Evolutionary conservation across 2,888 invertebrate genomes (phyloP).

Genomic region (Dermolepida albohirtum): DNA sequence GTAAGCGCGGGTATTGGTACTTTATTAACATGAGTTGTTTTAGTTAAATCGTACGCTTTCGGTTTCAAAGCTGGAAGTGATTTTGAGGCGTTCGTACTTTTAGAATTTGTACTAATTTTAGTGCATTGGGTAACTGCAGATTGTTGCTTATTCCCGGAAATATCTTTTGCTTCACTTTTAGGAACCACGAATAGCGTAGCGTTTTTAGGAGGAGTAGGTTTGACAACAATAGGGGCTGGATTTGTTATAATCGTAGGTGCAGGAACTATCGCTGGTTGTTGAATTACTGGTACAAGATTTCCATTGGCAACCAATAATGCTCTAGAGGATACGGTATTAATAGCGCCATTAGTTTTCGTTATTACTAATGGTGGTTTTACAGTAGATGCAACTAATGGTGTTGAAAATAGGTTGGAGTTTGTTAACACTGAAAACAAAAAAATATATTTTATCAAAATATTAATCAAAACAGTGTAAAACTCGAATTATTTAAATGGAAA

Average conservation of each 20-base stretch:
- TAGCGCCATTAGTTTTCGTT: slow-evolving; percentile 48
- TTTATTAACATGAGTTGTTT: slow-evolving; percentile 63
- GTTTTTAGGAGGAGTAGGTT: slow-evolving; percentile 48
- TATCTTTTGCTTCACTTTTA: slow-evolving; percentile 43
- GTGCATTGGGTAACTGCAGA: slow-evolving; percentile 4
- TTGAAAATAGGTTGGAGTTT: slow-evolving; percentile 55
- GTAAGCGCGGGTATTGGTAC: slow-evolving; percentile 64
- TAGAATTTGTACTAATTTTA: slow-evolving; percentile 38
- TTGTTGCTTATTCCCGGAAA: slow-evolving; percentile 32
- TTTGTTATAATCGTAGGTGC: slow-evolving; percentile 50
- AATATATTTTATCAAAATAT: not conserved
- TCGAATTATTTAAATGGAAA: not conserved
- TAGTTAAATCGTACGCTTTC: slow-evolving; percentile 54
- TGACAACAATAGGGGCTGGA: slow-evolving; percentile 50
- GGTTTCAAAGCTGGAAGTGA: slow-evolving; percentile 34
- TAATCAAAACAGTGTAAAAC: too few species aligned
- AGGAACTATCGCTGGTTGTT: slow-evolving; percentile 52
- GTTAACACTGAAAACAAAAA: slow-evolving; percentile 51
- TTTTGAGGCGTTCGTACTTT: slow-evolving; percentile 33
- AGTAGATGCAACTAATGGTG: slow-evolving; percentile 57
- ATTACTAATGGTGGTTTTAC: slow-evolving; percentile 50
- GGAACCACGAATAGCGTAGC: slow-evolving; percentile 47
- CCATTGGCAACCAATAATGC: slow-evolving; percentile 63
- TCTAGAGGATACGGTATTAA: slow-evolving; percentile 59
- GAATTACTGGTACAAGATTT: slow-evolving; percentile 59